These are phyloP conservation scores for Potorous gilbertii DNA, from an alignment of 2,797 vertebrate genomes.

Conservation along the genomic window DNA sequence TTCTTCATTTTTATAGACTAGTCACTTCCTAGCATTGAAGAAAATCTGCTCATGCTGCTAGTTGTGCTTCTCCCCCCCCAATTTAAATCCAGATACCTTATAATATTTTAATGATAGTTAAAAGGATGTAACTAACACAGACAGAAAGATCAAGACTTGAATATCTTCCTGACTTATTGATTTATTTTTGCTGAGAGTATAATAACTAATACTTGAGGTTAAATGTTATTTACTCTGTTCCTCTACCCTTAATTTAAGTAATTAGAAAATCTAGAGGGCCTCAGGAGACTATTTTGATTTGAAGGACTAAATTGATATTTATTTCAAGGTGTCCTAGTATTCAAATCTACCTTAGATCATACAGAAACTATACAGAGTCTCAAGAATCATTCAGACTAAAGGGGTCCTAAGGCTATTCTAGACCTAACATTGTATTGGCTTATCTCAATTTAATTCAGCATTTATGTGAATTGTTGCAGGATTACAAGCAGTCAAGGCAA, in stretches of 20 bases:
- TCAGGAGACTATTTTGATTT: constrained; percentile 24
- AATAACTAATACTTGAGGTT: constrained; percentile 8
- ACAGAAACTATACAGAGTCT: neutral
- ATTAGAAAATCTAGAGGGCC: constrained; percentile 40
- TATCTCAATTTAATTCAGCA: neutral
- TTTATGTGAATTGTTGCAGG: neutral
- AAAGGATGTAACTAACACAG: constrained; percentile 2
- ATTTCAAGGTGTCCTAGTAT: neutral
- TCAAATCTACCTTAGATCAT: neutral
- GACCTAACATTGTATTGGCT: neutral
- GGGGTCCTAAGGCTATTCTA: neutral
- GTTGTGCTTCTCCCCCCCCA: constrained; percentile 35
- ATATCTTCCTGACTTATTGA: neutral
- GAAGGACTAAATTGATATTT: constrained; percentile 7
- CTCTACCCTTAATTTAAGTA: constrained; percentile 40
- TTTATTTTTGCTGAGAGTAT: constrained; percentile 29
- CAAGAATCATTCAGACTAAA: neutral
- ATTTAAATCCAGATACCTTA: constrained; percentile 41
- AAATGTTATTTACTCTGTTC: constrained; percentile 48
- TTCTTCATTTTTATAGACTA: constrained; percentile 15
- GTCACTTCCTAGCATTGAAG: constrained; percentile 37
- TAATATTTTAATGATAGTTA: constrained; percentile 46
- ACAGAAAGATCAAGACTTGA: constrained; percentile 11
- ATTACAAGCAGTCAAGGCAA: neutral
- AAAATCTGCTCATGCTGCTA: constrained; percentile 48